phyloP scores from a whole-genome alignment of 2,888 invertebrate species.

The Yponomeuta evonymella region DNA sequence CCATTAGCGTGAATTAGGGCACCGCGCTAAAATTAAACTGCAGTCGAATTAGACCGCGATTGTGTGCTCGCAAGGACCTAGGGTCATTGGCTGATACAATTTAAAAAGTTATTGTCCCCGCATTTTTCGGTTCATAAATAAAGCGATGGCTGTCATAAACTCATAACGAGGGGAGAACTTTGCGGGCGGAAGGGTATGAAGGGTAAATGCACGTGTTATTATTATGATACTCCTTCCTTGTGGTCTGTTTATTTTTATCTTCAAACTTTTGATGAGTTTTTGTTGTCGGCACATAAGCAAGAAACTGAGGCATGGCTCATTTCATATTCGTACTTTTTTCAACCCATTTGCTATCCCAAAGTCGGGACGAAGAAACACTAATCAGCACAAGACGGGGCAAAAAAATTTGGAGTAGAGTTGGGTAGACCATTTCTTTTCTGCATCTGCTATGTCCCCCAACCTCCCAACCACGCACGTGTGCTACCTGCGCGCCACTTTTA shows the following conservation, averaged over 20 bases:
- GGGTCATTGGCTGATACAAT: slow-evolving; percentile 52
- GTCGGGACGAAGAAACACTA: neutral
- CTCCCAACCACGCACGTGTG: neutral
- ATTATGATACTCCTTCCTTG: slow-evolving; percentile 23
- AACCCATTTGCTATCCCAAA: neutral
- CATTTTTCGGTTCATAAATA: slow-evolving; percentile 19
- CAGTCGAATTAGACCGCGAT: slow-evolving; percentile 13
- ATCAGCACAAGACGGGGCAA: neutral
- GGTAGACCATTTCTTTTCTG: neutral
- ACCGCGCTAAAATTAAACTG: slow-evolving; percentile 18
- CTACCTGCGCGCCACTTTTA: neutral
- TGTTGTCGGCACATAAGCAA: neutral
- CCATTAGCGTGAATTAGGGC: slow-evolving; percentile 63
- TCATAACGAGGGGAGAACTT: slow-evolving; percentile 39
- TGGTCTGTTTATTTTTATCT: neutral
- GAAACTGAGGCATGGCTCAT: neutral
- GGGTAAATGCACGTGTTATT: slow-evolving; percentile 54
- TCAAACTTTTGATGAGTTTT: neutral
- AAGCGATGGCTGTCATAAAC: slow-evolving; percentile 41
- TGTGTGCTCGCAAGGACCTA: slow-evolving; percentile 15
- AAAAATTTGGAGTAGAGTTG: neutral
- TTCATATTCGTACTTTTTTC: neutral
- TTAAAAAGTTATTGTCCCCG: slow-evolving; percentile 62
- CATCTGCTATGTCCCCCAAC: neutral
- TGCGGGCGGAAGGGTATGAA: slow-evolving; percentile 40